Evolutionary conservation across 2,113 vertebrate species (phyloP), one percentile per base, ranked within the genome.

Genomic region (Oncorhynchus kisutch): DNA sequence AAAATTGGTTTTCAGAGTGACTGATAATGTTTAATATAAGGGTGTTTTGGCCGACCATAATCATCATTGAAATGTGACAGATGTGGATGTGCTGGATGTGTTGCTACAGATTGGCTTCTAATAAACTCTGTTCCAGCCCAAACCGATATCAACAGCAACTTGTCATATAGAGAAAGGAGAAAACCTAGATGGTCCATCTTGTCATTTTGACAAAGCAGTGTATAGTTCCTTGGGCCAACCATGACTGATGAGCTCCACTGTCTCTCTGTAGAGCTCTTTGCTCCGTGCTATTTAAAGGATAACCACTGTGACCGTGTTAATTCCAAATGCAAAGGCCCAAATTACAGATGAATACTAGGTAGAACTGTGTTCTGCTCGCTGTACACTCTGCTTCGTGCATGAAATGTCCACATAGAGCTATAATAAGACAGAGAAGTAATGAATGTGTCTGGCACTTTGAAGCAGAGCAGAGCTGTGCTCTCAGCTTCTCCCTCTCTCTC

Each of bases 121-220:
- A 39, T 70, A 11, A 57, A 71, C 24, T 71, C 74, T 24, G 0
- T 72, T 77, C 81, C 70, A 24, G 72, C 68, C 49, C 78, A 79
- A 77, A 81, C 60, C 31, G 70, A 79, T 77, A 85, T 86, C 89
- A 91, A 91, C 81, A 88, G 39, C 64, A 62, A 82, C 39, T 85
- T 88, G 89, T 88, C 86, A 87, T 68, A 73, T 83, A 82, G 78
- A 78, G 85, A 85, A 70, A 83, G 83, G 84, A 89, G 85, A 86
- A 88, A 88, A 90, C 85, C 82, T 88, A 82, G 80, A 90, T 86
- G 87, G 86, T 92, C 89, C 88, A 84, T 89, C 84, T 82, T 90
- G 90, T 90, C 89, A 85, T 88, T 90, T 88, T 90, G 91, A 92
- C 90, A 82, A 90, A 90, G 82, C 87, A 86, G 82, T 59, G 59